Base-by-base conservation (phyloP, 2,113 vertebrate species). In the Cyanocitta stelleri region DNA sequence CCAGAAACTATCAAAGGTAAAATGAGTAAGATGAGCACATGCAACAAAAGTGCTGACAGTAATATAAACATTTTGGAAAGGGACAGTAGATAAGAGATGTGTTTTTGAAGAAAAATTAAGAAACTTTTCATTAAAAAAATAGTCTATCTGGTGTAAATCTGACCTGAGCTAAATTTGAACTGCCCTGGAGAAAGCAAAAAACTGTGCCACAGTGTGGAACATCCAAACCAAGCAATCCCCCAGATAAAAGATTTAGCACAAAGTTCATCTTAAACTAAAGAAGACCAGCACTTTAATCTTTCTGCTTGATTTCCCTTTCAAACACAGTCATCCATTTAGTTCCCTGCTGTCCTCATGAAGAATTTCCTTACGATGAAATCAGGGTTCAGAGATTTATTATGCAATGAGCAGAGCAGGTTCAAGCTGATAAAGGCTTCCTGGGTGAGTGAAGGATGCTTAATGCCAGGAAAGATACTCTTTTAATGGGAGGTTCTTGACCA, bases 401-500 rank as follows among this genome's bases (percentile, higher is more conserved):
- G 88, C 94, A 95, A 91, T 1, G 81, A 97, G 92, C 84, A 85
- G 94, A 92, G 84, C 88, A 96, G 91, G 96, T 96, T 97, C 95
- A 97, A 96, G 92, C 94, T 97, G 96, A 97, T 96, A 97, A 97
- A 97, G 94, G 89, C 94, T 97, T 97, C 90, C 95, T 95, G 95
- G 92, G 96, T 96, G 96, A 97, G 90, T 86, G 93, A 97, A 96
- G 72, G 96, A 96, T 96, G 78, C 68, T 97, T 96, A 97, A 97
- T 97, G 92, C 95, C 89, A 93, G 87, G 80, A 87, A 94, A 96
- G 96, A 97, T 97, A 96, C 73, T 97, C 87, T 94, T 96, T 94
- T 95, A 96, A 97, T 95, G 86, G 90, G 94, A 95, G 56, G 69
- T 97, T 96, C 96, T 94, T 97, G 96, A 95, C 95, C 96, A 87